Base-by-base conservation (phyloP, 2,113 vertebrate genomes). In the Psophia crepitans region DNA sequence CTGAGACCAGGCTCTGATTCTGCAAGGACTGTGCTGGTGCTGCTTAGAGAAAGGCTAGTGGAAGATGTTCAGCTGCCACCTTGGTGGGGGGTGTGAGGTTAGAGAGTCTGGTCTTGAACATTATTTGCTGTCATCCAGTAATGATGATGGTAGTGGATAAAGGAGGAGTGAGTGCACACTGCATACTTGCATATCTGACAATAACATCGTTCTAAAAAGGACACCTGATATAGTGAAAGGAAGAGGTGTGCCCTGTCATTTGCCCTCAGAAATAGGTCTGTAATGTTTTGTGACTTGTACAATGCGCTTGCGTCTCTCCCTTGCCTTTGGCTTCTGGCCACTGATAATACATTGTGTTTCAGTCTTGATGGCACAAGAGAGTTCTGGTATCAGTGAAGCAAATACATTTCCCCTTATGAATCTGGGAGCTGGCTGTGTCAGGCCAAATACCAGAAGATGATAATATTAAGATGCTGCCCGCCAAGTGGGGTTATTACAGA, bases 351-450 rank as follows among this genome's bases (percentile, higher is more conserved):
- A 2, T 51, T 79, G n/a, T 82, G 32, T 81, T 96, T 89, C 76
- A 61, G 58, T 70, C 69, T 88, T 43, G 63, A 41, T 87, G 70
- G 86, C 84, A 87, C 48, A 56, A 68, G 60, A 75, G 73, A 56
- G 27, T 81, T 91, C 53, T 95, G 61, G 28, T 96, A 53, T 88
- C 84, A 92, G 80, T 49, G 87, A 66, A 76, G 46, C 32, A 80
- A 83, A 26, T 69, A 13, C 44, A 56, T 89, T 91, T 96, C 44
- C 81, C n/a, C 26, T 83, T 80, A 12, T 63, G 81, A 89, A 70
- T 87, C 60, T 89, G 89, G 77, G 70, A 95, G 77, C 89, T 92
- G 92, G 56, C 76, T 90, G 54, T 79, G 44, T 92, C 53, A 79
- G 61, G 60, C 80, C 76, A 81, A 84, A 61, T 89, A 82, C 27